A percentile compares a stretch with the other conserved stretches of the same genome.
These are phyloP conservation scores for Caenorhabditis doughertyi DNA, from an alignment of 2,888 invertebrate genomes.

Conservation along the genomic window DNA sequence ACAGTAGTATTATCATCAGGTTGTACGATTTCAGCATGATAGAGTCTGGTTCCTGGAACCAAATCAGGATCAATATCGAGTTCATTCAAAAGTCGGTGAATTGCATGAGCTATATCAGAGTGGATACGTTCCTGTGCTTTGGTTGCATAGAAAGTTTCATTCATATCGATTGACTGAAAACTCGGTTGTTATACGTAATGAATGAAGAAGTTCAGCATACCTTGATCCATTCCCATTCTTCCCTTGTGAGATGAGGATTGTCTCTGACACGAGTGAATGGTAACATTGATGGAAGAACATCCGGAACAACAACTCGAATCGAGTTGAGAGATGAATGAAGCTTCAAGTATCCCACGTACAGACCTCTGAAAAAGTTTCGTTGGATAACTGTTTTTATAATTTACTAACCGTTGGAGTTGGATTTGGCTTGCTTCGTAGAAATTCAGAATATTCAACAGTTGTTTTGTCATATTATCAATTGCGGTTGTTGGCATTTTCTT, in stretches of 20 bases:
- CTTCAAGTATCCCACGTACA: constrained; percentile 96
- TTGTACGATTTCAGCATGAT: constrained; percentile 95
- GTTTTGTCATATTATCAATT: constrained; percentile 90
- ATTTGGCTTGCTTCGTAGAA: constrained; percentile 91
- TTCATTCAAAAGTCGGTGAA: constrained; percentile 75
- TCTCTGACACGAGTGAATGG: constrained; percentile 95
- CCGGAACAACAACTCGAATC: constrained; percentile 89
- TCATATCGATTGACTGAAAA: constrained; percentile 68
- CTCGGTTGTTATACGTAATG: too few relatives aligned
- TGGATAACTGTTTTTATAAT: too few relatives aligned
- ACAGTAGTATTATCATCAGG: constrained; percentile 93
- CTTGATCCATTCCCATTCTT: constrained; percentile 92
- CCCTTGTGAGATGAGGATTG: constrained; percentile 94
- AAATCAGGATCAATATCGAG: constrained; percentile 77
- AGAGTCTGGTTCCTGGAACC: constrained; percentile 91
- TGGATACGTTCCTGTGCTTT: constrained; percentile 84
- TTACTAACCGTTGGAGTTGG: constrained; percentile 87
- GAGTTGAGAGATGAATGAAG: constrained; percentile 90
- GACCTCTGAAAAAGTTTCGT: constrained; percentile 85
- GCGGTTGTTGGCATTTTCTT: constrained; percentile 85
- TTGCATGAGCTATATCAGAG: constrained; percentile 67
- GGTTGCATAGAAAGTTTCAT: constrained; percentile 71
- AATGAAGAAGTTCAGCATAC: constrained; percentile 22
- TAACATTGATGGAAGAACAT: constrained; percentile 94
- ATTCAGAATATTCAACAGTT: constrained; percentile 88